These are phyloP conservation scores for Drosophila auraria DNA, from an alignment of 1,140 invertebrate species.

Conservation along the genomic window DNA sequence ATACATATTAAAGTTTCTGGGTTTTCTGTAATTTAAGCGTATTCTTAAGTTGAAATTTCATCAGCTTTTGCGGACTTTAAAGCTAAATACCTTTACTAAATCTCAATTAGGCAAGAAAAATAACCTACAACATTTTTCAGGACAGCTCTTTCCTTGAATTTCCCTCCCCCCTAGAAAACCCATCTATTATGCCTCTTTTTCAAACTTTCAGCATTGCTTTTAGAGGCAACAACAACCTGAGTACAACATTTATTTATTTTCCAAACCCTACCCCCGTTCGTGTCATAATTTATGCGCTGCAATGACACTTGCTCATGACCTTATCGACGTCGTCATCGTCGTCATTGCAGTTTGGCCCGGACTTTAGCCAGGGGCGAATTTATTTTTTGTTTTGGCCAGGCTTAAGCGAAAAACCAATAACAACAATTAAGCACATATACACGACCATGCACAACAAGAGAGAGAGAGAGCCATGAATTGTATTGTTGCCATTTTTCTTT, in stretches of 20 bases:
- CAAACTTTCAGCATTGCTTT: constrained; percentile 15
- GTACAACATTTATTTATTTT: constrained; percentile 48
- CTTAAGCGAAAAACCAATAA: constrained; percentile 69
- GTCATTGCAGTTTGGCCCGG: constrained; percentile 46
- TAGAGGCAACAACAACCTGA: constrained; percentile 35
- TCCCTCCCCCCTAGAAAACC: not conserved
- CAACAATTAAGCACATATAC: constrained; percentile 77
- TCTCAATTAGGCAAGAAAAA: not conserved
- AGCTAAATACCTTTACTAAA: not conserved
- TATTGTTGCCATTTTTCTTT: constrained; percentile 83
- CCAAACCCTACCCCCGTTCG: constrained; percentile 27
- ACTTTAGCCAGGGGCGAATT: constrained; percentile 45
- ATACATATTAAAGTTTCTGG: too few species aligned
- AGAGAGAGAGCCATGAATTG: constrained; percentile 51
- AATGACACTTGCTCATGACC: constrained; percentile 83
- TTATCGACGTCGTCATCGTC: constrained; percentile 68
- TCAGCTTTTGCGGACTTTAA: not conserved
- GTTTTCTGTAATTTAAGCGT: too few species aligned
- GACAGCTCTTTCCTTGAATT: not conserved
- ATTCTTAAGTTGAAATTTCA: too few species aligned
- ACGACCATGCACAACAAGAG: constrained; percentile 32
- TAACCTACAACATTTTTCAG: not conserved
- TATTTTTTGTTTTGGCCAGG: constrained; percentile 32
- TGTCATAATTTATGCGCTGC: constrained; percentile 77
- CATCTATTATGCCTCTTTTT: constrained; percentile 22